Evolutionary conservation across 2,797 vertebrate species (phyloP), one percentile per base, ranked within the genome.

Genomic region (Hephaestus fuliginosus): DNA sequence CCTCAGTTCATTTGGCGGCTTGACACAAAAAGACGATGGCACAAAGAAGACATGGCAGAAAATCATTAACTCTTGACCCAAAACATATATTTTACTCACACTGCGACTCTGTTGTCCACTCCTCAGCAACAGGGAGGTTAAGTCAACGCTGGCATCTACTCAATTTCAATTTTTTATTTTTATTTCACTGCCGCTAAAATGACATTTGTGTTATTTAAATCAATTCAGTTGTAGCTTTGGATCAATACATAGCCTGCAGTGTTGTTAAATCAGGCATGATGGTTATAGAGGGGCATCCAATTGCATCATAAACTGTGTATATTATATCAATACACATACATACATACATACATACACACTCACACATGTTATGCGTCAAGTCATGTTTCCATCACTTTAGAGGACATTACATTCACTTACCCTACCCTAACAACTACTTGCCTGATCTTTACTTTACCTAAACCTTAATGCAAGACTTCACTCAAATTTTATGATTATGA

Each of bases 61-160:
- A 88, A 84, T 74, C 68, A 66, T 62, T 82, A 72, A 71, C 65
- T 80, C 14, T 43, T 76, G 73, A 84, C 74, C 64, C 48, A 70
- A 70, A 75, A 62, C 33, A 72, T 60, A 57, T 2, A 56, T 60
- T 67, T 55, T n/a, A 70, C 25, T 56, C 39, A 15, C 52, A 57
- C 25, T 8, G 20, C 5, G 11, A 76, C 67, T 43, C 43, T 28
- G 30, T 46, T 17, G 41, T 61, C 14, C 44, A 4, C 3, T 18
- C 12, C 17, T 22, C 1, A 0, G 36, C 55, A 66, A 55, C 17
- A 18, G 20, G 15, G 11, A 44, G 17, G 39, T 48, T 46, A 41
- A 20, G 39, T 43, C 41, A 41, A 55, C 9, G 55, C 36, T 28
- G 44, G 39, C 18, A 28, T 70, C 55, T 46, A 41, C 30, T 33